Percentiles rank a stretch among this genome's conserved stretches.
Evolutionary conservation across 1,140 invertebrate genomes (phyloP).

Genomic region (Zaprionus gabonicus): DNA sequence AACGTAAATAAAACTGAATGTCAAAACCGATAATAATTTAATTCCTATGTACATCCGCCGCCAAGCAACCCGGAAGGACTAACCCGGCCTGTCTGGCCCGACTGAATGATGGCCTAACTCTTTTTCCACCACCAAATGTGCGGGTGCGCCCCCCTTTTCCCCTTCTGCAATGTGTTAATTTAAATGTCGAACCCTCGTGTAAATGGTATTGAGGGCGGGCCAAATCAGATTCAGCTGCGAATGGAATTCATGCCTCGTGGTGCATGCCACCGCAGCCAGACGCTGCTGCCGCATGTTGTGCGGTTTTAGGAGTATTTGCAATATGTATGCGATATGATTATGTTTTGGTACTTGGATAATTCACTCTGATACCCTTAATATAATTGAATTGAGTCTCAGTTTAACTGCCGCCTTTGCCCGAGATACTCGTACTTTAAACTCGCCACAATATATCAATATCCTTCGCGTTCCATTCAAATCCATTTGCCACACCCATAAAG

Average conservation of each 20-base stretch:
- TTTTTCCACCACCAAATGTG: constrained; percentile 30
- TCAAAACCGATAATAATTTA: constrained; percentile 61
- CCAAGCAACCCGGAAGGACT: constrained; percentile 43
- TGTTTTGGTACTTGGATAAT: constrained; percentile 25
- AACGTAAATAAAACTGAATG: constrained; percentile 81
- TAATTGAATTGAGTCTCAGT: constrained; percentile 16
- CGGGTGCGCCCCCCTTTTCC: background rate
- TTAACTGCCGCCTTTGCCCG: background rate
- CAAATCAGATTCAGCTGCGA: constrained; percentile 59
- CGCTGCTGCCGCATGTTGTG: constrained; percentile 55
- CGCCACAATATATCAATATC: constrained; percentile 19
- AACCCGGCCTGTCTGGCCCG: constrained; percentile 15
- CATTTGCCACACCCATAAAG: constrained; percentile 73
- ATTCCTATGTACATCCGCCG: constrained; percentile 28
- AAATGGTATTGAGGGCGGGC: constrained; percentile 37
- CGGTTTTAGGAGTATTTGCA: constrained; percentile 54
- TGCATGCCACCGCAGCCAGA: constrained; percentile 52
- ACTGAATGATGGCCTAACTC: constrained; percentile 3
- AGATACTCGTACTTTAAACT: background rate
- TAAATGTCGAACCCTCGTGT: constrained; percentile 60
- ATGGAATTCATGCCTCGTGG: constrained; percentile 73
- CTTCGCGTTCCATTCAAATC: constrained; percentile 55
- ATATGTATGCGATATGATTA: constrained; percentile 17
- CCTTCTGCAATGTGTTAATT: constrained; percentile 49
- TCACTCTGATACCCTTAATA: constrained; percentile 22